Evolutionary conservation across 2,113 vertebrate genomes (phyloP).

Genomic region (Sminthopsis crassicaudata): DNA sequence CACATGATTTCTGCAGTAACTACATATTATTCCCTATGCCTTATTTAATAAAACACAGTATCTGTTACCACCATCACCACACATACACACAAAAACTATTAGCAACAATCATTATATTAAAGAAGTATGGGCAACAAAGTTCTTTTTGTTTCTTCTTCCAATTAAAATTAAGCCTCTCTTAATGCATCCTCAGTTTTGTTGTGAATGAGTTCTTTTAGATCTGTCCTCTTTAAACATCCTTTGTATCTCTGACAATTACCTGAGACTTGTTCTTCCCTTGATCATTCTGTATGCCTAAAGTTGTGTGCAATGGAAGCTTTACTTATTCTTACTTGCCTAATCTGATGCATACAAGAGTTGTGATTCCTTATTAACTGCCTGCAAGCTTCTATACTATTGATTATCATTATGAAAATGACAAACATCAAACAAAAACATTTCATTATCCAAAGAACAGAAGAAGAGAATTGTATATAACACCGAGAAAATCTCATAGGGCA

Average conservation of each 20-base stretch:
- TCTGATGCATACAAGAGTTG: neutral
- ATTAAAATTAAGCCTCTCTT: neutral
- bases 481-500: neutral
- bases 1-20: neutral
- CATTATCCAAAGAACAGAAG: neutral
- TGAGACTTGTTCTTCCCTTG: neutral
- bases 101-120: neutral
- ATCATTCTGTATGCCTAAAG: neutral
- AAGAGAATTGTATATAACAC: neutral
- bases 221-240: neutral
- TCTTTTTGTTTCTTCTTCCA: neutral
- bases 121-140: neutral
- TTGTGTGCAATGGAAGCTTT: neutral
- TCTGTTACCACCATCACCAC: neutral
- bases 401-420: neutral
- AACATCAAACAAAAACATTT: neutral
- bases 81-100: neutral
- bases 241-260: neutral
- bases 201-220: neutral
- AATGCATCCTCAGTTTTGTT: neutral
- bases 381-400: neutral
- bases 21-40: neutral
- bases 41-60: neutral
- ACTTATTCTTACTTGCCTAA: neutral
- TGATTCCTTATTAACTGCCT: neutral